Evolutionary conservation across 1,140 invertebrate genomes (phyloP).

Genomic region (Paraescarpia echinospica): DNA sequence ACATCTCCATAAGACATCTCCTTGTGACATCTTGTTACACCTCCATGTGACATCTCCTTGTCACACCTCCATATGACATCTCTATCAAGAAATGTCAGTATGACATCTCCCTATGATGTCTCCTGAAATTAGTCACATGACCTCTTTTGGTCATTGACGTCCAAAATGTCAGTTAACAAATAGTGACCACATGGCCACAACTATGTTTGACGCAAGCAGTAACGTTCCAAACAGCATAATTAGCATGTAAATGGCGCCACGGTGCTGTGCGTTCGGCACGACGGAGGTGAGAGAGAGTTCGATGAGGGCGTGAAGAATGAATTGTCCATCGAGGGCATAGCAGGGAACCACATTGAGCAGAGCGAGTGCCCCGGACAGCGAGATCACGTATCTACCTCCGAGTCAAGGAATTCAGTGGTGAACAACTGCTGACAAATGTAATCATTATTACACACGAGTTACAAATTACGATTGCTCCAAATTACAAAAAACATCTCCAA

Average conservation of each 20-base stretch:
- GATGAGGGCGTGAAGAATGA: constrained; percentile 69
- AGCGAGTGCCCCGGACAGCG: constrained; percentile 87
- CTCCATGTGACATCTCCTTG: background rate
- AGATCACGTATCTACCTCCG: constrained; percentile 67
- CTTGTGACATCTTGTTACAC: background rate
- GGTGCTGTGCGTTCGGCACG: constrained; percentile 34
- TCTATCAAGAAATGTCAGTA: background rate
- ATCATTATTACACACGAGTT: too few relatives aligned
- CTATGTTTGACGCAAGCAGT: constrained; percentile 48
- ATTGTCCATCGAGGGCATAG: constrained; percentile 87
- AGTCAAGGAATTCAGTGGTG: background rate
- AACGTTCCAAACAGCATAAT: constrained; percentile 52
- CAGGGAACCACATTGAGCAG: constrained; percentile 91
- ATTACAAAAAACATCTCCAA: too few relatives aligned
- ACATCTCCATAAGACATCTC: background rate
- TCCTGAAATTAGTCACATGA: too few relatives aligned
- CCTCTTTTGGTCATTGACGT: constrained; percentile 16
- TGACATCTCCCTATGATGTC: background rate
- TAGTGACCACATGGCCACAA: constrained; percentile 55
- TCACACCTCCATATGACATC: too few relatives aligned
- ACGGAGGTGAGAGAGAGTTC: constrained; percentile 51
- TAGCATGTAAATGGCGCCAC: constrained; percentile 46
- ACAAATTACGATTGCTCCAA: too few relatives aligned
- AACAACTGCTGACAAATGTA: background rate
- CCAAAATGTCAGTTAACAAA: constrained; percentile 32